These are phyloP conservation scores for Drosophila sturtevanti DNA, from an alignment of 1,140 invertebrate species.

Conservation along the genomic window DNA sequence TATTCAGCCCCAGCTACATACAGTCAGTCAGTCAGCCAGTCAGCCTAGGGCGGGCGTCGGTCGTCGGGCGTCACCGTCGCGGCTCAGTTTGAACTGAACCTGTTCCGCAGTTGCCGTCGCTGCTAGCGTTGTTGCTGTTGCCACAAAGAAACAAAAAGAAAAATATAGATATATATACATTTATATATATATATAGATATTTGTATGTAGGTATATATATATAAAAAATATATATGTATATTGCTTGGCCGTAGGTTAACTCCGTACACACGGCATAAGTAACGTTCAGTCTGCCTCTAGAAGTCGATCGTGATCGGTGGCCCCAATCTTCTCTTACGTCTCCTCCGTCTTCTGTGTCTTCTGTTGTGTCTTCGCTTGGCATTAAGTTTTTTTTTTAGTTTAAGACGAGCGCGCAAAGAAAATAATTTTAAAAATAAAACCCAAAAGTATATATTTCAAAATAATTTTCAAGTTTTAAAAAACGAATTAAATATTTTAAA, in stretches of 20 bases:
- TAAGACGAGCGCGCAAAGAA: conserved; percentile 22
- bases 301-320: conserved; percentile 79
- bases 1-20: conserved; percentile 28
- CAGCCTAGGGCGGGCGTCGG: conserved; percentile 8
- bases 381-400: conserved; percentile 51
- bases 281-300: conserved; percentile 80
- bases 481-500: conserved; percentile 22
- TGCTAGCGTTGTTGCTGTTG: conserved; percentile 23
- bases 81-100: conserved; percentile 55
- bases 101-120: conserved; percentile 43
- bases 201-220: background rate
- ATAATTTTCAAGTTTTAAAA: conserved; percentile 23
- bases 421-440: conserved; percentile 10
- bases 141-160: conserved; percentile 36
- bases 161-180: background rate
- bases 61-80: conserved; percentile 1
- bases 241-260: conserved; percentile 79
- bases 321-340: conserved; percentile 8
- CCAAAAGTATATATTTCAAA: background rate
- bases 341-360: background rate
- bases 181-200: background rate
- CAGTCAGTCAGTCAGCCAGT: conserved; percentile 14
- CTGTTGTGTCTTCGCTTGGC: conserved; percentile 4
- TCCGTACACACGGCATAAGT: conserved; percentile 77
- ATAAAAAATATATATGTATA: conserved; percentile 32